Conservation (phyloP, 2,888 invertebrate species). For the Ommatoiulus sabulosus region DNA sequence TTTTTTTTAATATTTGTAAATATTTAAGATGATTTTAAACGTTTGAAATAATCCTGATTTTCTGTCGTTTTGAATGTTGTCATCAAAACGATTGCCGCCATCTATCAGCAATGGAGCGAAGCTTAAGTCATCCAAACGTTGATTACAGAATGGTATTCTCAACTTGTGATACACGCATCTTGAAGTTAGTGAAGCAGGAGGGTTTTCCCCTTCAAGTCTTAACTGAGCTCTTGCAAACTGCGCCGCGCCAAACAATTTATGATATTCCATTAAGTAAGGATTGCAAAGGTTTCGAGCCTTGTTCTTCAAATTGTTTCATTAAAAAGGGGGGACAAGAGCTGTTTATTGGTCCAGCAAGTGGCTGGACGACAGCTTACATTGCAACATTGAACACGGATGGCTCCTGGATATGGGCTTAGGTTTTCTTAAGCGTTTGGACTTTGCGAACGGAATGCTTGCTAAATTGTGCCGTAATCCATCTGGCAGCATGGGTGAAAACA, state of each 20-base stretch:
- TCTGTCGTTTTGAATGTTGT: too few relatives aligned
- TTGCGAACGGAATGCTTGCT: conserved; percentile 20
- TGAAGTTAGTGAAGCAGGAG: background rate
- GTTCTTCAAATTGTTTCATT: conserved; percentile 50
- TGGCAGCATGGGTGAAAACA: conserved; percentile 49
- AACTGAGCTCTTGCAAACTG: conserved; percentile 16
- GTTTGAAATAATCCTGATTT: too few relatives aligned
- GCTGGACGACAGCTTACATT: conserved; percentile 28
- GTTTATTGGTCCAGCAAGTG: conserved; percentile 47
- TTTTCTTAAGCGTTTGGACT: conserved; percentile 45
- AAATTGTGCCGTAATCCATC: conserved; percentile 56
- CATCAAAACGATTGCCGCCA: too few relatives aligned
- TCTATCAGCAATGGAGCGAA: background rate
- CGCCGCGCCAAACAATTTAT: conserved; percentile 30
- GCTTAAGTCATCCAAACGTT: background rate
- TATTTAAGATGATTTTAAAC: too few relatives aligned
- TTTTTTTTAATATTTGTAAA: too few relatives aligned
- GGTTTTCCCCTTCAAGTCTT: conserved; percentile 42
- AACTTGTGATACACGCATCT: background rate
- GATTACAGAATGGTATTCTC: background rate
- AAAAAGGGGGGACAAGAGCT: conserved; percentile 42
- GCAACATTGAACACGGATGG: conserved; percentile 34
- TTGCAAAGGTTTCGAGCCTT: conserved; percentile 41
- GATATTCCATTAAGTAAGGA: conserved; percentile 51
- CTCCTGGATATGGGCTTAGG: conserved; percentile 37